Conservation (phyloP, 2,797 vertebrate species). For the Vespertilio murinus region DNA sequence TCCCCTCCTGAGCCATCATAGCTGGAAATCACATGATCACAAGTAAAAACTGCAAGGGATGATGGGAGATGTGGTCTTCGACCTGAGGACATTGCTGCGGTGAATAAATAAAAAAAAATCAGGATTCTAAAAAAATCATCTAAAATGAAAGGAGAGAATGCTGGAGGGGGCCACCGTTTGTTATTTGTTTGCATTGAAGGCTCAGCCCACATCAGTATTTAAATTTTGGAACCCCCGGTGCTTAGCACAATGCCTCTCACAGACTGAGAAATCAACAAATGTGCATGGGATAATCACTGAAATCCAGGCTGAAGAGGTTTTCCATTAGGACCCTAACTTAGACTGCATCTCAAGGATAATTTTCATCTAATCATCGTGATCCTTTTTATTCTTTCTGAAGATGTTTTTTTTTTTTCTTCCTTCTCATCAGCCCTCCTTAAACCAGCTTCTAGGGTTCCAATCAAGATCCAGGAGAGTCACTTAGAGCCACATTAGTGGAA, state of each 20-base stretch:
- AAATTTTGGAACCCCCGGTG: neutral
- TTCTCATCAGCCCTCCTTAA: neutral
- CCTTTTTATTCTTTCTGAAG: neutral
- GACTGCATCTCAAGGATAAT: neutral
- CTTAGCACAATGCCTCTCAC: neutral
- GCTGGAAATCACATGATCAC: neutral
- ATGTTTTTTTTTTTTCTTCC: neutral
- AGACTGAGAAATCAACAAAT: neutral
- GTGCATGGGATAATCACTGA: neutral
- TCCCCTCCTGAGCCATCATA: neutral
- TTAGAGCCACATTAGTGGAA: neutral
- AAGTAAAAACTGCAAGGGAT: neutral
- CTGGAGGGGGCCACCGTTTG: neutral
- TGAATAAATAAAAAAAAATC: neutral
- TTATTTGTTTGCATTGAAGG: neutral
- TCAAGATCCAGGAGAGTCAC: neutral
- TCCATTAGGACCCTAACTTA: neutral
- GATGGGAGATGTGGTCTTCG: neutral
- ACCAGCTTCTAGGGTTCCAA: neutral
- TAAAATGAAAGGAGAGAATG: neutral
- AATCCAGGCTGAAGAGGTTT: neutral
- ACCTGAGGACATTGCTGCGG: neutral
- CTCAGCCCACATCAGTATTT: neutral
- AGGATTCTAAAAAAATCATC: neutral
- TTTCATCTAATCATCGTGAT: slow-evolving; percentile 15